phyloP scores from a whole-genome alignment of 2,113 vertebrate species.

The Etheostoma spectabile region DNA sequence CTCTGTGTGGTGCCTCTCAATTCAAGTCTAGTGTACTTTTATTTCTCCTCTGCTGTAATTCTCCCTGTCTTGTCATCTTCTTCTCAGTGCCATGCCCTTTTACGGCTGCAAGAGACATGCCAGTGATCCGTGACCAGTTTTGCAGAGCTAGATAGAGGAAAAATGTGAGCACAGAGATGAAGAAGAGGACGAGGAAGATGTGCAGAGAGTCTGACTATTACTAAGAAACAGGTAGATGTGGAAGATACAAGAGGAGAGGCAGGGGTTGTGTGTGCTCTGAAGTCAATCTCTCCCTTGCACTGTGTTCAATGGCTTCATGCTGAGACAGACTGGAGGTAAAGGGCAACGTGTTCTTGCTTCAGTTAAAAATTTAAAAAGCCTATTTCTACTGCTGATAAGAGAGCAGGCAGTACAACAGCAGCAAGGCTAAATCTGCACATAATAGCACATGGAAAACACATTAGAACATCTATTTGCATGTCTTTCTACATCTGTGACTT shows the following conservation, averaged over 20 bases:
- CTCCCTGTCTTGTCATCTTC: conserved; percentile 37
- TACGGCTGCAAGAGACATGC: conserved; percentile 43
- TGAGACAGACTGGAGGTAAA: conserved; percentile 37
- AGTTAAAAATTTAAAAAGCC: conserved; percentile 1
- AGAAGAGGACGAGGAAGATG: conserved; percentile 1
- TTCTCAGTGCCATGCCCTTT: conserved; percentile 51
- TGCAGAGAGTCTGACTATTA: conserved; percentile 33
- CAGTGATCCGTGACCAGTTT: conserved; percentile 49
- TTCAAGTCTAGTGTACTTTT: conserved; percentile 20
- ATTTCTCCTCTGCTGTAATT: conserved; percentile 33
- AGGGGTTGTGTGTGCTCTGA: neutral
- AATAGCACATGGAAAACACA: conserved; percentile 14
- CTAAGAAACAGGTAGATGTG: conserved; percentile 26
- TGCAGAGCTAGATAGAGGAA: conserved; percentile 8
- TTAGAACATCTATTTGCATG: neutral
- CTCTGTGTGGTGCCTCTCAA: conserved; percentile 6
- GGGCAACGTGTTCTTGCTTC: conserved; percentile 32
- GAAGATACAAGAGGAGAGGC: conserved; percentile 4
- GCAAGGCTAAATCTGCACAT: neutral
- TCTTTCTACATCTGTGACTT: conserved; percentile 35
- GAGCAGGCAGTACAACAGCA: neutral
- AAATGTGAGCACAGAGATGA: conserved; percentile 16
- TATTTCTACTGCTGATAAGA: conserved; percentile 14
- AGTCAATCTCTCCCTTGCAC: conserved; percentile 25
- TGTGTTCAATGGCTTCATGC: conserved; percentile 40